phyloP scores from a whole-genome alignment of 1,140 invertebrate species.

The Phymorhynchus buccinoides region DNA sequence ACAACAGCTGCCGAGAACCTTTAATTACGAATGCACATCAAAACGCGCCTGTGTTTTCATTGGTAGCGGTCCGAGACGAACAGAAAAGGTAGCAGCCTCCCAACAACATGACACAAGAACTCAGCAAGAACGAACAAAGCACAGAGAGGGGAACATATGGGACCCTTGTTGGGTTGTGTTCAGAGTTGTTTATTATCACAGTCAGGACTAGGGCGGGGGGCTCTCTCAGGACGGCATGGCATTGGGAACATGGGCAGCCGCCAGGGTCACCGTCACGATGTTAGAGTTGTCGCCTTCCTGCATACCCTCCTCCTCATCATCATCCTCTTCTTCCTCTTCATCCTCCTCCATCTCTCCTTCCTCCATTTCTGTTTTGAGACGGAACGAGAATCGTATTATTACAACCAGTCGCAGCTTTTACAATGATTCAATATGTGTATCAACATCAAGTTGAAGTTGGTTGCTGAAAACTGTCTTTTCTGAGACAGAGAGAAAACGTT shows the following conservation, averaged over 20 bases:
- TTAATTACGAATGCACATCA: too few relatives aligned
- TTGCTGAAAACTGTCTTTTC: too few relatives aligned
- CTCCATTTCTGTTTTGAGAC: conserved; percentile 9
- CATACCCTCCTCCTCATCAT: conserved; percentile 30
- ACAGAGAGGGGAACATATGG: not conserved
- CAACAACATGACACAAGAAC: not conserved
- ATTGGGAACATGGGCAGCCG: conserved; percentile 3
- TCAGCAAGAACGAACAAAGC: not conserved
- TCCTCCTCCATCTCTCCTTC: conserved; percentile 40
- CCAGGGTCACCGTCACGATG: conserved; percentile 30
- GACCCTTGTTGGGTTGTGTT: not conserved
- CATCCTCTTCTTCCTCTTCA: conserved; percentile 38
- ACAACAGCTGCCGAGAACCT: too few relatives aligned
- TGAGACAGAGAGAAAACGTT: too few relatives aligned
- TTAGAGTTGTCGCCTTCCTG: conserved; percentile 15
- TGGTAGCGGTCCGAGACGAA: not conserved
- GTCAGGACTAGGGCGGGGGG: not conserved
- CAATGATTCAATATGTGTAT: not conserved
- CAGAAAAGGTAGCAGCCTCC: not conserved
- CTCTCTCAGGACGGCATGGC: conserved; percentile 21
- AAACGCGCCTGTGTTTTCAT: too few relatives aligned
- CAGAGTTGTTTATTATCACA: not conserved
- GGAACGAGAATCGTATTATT: not conserved
- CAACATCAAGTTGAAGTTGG: not conserved
- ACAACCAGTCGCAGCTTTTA: too few relatives aligned